A percentile compares a stretch with the other conserved stretches of the same genome.
Evolutionary conservation across 1,140 invertebrate species (phyloP).

Genomic region (Pseudomyrmex flavicornis): DNA sequence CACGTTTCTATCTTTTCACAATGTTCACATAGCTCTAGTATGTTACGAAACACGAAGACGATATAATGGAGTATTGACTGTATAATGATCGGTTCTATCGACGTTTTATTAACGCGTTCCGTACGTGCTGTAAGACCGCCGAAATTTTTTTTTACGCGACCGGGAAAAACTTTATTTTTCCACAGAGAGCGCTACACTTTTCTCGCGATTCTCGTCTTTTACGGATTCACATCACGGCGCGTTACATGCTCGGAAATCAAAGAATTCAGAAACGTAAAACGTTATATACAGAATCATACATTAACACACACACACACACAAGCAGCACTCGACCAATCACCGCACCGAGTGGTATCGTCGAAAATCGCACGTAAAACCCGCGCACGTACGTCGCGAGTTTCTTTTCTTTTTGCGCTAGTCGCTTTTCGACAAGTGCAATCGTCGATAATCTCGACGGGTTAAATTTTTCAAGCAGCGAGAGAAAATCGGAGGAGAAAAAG

Average conservation of each 20-base stretch:
- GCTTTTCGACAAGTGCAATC: background rate
- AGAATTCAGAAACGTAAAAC: no score
- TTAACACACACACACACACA: background rate
- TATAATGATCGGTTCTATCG: constrained; percentile 10
- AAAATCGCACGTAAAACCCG: constrained; percentile 7
- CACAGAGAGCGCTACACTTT: background rate
- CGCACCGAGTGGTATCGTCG: constrained; percentile 17
- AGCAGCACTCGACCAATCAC: background rate
- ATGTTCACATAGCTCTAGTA: background rate
- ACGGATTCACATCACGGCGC: no score
- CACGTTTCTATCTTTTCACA: background rate
- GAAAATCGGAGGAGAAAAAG: background rate
- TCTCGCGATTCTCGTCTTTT: background rate
- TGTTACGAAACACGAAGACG: no score
- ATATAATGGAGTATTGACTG: background rate
- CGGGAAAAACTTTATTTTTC: background rate
- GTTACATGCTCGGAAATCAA: background rate
- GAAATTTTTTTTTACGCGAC: background rate
- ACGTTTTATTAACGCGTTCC: constrained; percentile 3
- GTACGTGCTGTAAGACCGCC: background rate
- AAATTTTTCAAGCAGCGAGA: no score
- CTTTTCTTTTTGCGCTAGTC: constrained; percentile 8
- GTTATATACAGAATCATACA: no score
- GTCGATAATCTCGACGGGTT: background rate
- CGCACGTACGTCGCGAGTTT: constrained; percentile 8